Evolutionary conservation across 2,113 vertebrate species (phyloP).

Genomic region (Trematomus loennbergii): DNA sequence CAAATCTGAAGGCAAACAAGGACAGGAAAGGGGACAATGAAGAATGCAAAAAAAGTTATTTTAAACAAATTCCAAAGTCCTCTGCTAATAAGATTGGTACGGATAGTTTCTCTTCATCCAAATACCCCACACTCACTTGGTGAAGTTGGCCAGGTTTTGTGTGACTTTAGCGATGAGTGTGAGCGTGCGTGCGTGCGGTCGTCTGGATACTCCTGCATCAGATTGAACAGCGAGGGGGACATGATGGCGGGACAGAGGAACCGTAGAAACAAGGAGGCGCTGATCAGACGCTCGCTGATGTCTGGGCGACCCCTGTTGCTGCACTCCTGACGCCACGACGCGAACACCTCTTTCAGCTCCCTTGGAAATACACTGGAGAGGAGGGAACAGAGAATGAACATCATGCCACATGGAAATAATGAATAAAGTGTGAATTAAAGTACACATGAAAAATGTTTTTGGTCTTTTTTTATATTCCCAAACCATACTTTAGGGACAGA

Average conservation of each 20-base stretch:
- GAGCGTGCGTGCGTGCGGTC: constrained; percentile 97
- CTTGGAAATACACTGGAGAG: constrained; percentile 92
- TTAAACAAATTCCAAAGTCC: not conserved
- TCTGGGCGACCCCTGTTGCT: constrained; percentile 94
- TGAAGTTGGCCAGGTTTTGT: constrained; percentile 98
- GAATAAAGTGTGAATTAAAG: not conserved
- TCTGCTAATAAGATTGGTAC: rapidly evolving
- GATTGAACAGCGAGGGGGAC: constrained; percentile 97
- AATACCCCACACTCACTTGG: constrained; percentile 88
- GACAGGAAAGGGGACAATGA: not conserved
- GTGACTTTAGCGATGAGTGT: constrained; percentile 99
- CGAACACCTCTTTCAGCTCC: constrained; percentile 98
- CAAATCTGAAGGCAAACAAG: constrained; percentile 85
- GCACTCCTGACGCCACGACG: constrained; percentile 97
- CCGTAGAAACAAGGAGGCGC: constrained; percentile 95
- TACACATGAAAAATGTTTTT: too few species aligned
- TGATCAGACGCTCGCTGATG: constrained; percentile 98
- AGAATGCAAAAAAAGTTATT: not conserved
- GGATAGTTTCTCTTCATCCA: not conserved
- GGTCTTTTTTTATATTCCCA: too few species aligned
- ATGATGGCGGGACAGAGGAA: constrained; percentile 99
- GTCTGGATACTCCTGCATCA: constrained; percentile 97
- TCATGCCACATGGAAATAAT: not conserved
- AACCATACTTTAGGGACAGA: not conserved
- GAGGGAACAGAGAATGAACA: not conserved